Percentiles rank a stretch among this genome's conserved stretches.
Conservation (phyloP, 2,888 invertebrate genomes). For the Nyleta sp. region DNA sequence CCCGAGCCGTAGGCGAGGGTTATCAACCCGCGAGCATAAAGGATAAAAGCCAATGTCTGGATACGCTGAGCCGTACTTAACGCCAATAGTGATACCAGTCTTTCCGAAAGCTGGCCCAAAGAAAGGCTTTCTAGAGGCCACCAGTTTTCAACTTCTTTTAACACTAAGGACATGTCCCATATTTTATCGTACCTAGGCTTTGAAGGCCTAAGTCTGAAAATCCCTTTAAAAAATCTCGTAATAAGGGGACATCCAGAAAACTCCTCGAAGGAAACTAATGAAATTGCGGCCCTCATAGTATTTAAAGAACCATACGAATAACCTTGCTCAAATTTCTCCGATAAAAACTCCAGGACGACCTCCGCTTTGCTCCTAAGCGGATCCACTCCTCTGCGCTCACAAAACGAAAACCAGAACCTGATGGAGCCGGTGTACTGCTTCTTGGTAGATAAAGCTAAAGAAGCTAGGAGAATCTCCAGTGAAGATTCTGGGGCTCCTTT, state of each 20-base stretch:
- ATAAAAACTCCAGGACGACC: background rate
- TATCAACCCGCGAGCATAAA: no score
- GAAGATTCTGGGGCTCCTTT: constrained; percentile 5
- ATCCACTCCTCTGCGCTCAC: background rate
- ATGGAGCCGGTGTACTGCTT: constrained; percentile 1
- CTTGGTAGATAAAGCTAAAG: constrained; percentile 6
- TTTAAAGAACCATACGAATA: constrained; percentile 24
- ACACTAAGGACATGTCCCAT: constrained; percentile 44
- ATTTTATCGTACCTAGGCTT: constrained; percentile 41
- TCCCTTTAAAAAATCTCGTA: constrained; percentile 48
- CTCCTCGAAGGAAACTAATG: no score
- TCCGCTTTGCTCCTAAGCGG: background rate
- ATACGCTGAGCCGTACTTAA: constrained; percentile 20
- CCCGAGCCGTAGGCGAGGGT: no score
- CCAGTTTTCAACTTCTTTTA: constrained; percentile 17
- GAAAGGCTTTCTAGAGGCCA: background rate
- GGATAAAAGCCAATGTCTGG: constrained; percentile 14
- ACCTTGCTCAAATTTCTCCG: constrained; percentile 18
- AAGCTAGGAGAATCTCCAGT: constrained; percentile 11
- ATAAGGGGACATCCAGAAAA: background rate
- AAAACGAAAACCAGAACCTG: background rate
- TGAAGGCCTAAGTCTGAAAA: constrained; percentile 32
- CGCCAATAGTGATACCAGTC: background rate
- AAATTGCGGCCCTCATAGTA: background rate
- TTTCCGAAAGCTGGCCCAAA: background rate